Evolutionary conservation across 2,888 invertebrate genomes (phyloP).

Genomic region (Agonopterix heracliana): DNA sequence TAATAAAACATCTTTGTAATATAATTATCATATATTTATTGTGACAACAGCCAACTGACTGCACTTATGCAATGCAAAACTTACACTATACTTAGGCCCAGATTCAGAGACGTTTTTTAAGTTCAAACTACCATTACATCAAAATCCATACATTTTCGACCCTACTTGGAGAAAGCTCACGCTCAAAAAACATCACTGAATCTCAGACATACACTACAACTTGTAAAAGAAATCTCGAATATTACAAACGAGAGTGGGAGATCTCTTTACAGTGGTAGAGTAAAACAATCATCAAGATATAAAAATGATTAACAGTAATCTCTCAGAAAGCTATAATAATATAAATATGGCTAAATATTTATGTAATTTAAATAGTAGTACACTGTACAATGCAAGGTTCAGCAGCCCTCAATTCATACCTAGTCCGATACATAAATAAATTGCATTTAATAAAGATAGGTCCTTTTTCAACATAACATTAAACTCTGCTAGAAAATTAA

Average conservation of each 20-base stretch:
- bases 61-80: conserved; percentile 37
- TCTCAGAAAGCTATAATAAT: conserved; percentile 14
- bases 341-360: conserved; percentile 12
- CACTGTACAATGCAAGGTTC: neutral
- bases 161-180: too few species aligned
- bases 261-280: conserved; percentile 2
- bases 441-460: too few species aligned
- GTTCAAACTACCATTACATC: too few species aligned
- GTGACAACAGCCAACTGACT: conserved; percentile 46
- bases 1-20: conserved; percentile 29
- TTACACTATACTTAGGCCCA: conserved; percentile 24
- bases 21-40: conserved; percentile 42
- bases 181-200: too few species aligned
- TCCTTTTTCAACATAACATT: too few species aligned
- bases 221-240: too few species aligned
- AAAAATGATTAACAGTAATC: conserved; percentile 33
- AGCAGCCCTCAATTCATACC: neutral
- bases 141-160: too few species aligned
- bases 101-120: too few species aligned
- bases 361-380: conserved; percentile 9
- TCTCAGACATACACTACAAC: too few species aligned
- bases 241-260: too few species aligned
- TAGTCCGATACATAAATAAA: too few species aligned
- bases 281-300: conserved; percentile 28
- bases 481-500: too few species aligned